Conservation (phyloP, 2,888 invertebrate species). For the Parapristionchus giblindavisi region DNA sequence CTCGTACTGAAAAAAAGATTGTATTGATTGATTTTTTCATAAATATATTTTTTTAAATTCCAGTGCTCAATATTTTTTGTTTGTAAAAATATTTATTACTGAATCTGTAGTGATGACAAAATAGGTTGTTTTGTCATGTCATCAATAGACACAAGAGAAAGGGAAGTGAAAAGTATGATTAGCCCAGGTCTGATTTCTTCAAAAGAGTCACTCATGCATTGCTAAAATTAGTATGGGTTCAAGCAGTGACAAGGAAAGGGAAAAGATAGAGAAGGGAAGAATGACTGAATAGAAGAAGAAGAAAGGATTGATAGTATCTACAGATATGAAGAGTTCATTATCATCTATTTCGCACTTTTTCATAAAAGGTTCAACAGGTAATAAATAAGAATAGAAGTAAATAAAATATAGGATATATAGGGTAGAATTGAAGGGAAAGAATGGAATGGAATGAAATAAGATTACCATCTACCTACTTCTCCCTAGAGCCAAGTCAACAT, state of each 20-base stretch:
- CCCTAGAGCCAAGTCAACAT: too few relatives aligned
- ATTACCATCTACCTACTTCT: slow-evolving; percentile 9
- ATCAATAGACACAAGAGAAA: not conserved
- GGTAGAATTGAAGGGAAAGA: too few relatives aligned
- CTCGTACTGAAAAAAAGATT: not conserved
- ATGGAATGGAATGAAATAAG: slow-evolving; percentile 10
- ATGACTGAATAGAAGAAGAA: too few relatives aligned
- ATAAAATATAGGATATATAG: too few relatives aligned
- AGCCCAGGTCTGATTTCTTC: not conserved
- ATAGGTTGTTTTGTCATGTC: not conserved
- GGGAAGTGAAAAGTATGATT: not conserved
- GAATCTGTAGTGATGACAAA: too few relatives aligned
- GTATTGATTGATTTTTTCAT: not conserved
- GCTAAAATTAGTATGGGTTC: slow-evolving; percentile 23
- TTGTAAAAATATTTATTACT: not conserved
- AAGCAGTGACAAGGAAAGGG: not conserved
- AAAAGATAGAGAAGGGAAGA: slow-evolving; percentile 7
- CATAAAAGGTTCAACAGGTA: too few relatives aligned
- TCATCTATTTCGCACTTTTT: too few relatives aligned
- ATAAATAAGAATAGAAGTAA: too few relatives aligned
- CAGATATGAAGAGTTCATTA: too few relatives aligned
- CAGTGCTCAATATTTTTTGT: not conserved
- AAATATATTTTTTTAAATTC: not conserved
- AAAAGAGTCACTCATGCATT: slow-evolving; percentile 29
- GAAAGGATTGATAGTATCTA: too few relatives aligned